Evolutionary conservation across 2,888 invertebrate species (phyloP).

Genomic region (Opisthograptis luteolata): DNA sequence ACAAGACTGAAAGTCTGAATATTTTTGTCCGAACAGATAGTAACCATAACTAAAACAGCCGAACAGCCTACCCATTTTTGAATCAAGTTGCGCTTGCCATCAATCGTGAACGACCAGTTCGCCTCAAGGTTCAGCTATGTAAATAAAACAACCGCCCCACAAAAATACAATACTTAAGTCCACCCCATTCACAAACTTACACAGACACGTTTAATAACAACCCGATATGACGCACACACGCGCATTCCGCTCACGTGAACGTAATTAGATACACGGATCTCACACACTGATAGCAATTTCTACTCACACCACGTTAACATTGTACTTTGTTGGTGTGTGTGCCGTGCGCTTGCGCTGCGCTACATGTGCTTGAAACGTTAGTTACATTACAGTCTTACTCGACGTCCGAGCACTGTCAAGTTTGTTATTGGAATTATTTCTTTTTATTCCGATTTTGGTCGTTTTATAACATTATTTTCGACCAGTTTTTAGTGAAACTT

Average conservation of each 20-base stretch:
- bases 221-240: constrained; percentile 27
- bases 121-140: too few species aligned
- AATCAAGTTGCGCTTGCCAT: too few species aligned
- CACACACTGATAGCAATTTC: constrained; percentile 1
- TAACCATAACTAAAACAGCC: too few species aligned
- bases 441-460: constrained; percentile 1
- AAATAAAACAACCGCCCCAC: not conserved
- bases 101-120: too few species aligned
- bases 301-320: constrained; percentile 9
- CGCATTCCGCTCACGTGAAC: constrained; percentile 12
- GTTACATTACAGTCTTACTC: constrained; percentile 26
- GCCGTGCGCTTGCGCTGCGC: constrained; percentile 26
- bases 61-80: too few species aligned
- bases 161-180: not conserved
- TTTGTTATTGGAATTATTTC: constrained; percentile 17
- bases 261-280: constrained; percentile 10
- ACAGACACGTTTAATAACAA: constrained; percentile 29
- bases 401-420: constrained; percentile 9
- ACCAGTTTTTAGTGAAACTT: not conserved
- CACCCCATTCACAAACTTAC: constrained; percentile 18
- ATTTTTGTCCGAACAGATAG: too few species aligned
- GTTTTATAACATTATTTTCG: not conserved
- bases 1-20: too few species aligned
- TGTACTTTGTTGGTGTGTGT: constrained; percentile 5
- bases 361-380: too few species aligned